These are phyloP conservation scores for Petroica traversi DNA, from an alignment of 2,113 vertebrate genomes.

Conservation along the genomic window DNA sequence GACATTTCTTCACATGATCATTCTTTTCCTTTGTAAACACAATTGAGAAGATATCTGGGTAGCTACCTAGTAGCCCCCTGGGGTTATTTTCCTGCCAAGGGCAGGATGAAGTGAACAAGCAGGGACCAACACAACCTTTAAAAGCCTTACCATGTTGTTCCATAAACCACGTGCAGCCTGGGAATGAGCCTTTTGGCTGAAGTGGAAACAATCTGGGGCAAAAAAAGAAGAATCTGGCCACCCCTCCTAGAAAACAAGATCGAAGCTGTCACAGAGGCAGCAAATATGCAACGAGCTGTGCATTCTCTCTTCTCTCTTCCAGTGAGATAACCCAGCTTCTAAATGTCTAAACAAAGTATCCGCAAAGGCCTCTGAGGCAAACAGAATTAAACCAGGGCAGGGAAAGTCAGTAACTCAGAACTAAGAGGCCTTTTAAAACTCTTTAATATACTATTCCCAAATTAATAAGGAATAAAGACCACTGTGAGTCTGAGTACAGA, in stretches of 20 bases:
- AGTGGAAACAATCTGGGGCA: constrained; percentile 82
- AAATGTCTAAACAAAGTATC: background rate
- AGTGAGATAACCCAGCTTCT: background rate
- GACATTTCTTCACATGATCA: background rate
- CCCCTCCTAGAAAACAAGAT: constrained; percentile 58
- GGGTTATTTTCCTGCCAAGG: background rate
- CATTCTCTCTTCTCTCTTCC: background rate
- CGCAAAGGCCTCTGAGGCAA: background rate
- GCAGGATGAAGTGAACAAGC: background rate
- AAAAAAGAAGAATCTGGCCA: constrained; percentile 71
- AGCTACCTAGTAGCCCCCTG: background rate
- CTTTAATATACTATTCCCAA: background rate
- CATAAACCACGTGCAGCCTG: constrained; percentile 69
- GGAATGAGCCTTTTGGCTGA: constrained; percentile 68
- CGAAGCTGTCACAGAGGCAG: background rate
- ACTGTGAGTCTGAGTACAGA: background rate
- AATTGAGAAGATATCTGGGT: background rate
- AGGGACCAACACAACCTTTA: background rate
- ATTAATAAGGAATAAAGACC: background rate
- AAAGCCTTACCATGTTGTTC: constrained; percentile 78
- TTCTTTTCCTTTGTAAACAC: background rate
- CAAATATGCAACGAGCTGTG: background rate
- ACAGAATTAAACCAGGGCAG: background rate
- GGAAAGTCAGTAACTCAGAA: background rate
- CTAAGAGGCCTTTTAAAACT: background rate